These are phyloP conservation scores for Brotula barbata DNA, from an alignment of 2,797 vertebrate genomes.

Conservation along the genomic window DNA sequence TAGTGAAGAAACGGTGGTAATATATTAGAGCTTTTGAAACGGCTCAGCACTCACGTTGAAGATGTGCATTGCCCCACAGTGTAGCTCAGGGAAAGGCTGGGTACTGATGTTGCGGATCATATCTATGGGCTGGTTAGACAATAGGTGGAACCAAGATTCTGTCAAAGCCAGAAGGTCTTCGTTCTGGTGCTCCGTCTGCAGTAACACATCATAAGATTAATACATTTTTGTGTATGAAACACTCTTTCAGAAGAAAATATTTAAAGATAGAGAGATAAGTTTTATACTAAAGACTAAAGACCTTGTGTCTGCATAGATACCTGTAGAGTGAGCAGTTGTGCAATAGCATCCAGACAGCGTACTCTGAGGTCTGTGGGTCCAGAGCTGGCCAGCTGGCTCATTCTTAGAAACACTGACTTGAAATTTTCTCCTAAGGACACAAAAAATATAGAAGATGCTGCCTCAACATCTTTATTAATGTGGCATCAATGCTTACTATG, in stretches of 20 bases:
- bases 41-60: constrained; percentile 84
- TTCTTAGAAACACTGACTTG: constrained; percentile 79
- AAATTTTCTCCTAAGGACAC: constrained; percentile 84
- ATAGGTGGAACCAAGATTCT: constrained; percentile 88
- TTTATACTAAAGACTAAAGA: neutral
- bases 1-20: neutral
- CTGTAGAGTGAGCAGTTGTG: constrained; percentile 86
- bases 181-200: constrained; percentile 90
- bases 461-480: neutral
- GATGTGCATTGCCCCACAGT: constrained; percentile 86
- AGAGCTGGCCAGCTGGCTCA: constrained; percentile 84
- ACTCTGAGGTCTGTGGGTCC: constrained; percentile 85
- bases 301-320: too few species aligned
- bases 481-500: too few species aligned
- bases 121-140: constrained; percentile 87
- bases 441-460: neutral
- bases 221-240: too few species aligned
- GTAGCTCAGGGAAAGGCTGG: constrained; percentile 94
- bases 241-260: neutral
- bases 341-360: constrained; percentile 89
- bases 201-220: constrained; percentile 3
- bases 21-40: neutral
- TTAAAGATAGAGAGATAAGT: neutral
- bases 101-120: constrained; percentile 89
- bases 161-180: constrained; percentile 91